phyloP scores from a whole-genome alignment of 2,113 vertebrate genomes.

The Corythaixoides concolor region DNA sequence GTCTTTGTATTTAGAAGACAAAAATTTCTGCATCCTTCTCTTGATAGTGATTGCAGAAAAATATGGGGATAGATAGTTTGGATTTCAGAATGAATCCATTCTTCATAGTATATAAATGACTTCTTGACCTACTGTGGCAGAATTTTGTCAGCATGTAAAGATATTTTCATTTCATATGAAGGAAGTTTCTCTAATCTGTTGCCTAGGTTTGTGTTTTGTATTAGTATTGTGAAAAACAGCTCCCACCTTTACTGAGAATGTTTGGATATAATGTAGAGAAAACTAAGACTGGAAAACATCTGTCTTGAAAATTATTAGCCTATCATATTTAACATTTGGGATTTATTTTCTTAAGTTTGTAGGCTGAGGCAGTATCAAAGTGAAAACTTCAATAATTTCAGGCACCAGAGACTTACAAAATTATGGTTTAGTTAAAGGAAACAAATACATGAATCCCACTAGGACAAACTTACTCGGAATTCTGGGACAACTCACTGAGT shows the following conservation, averaged over 20 bases:
- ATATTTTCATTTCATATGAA: slow-evolving; percentile 52
- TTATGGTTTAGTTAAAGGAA: neutral
- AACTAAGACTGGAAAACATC: neutral
- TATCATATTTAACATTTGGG: neutral
- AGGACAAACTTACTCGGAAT: neutral
- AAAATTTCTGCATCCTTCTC: slow-evolving; percentile 47
- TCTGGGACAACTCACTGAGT: neutral
- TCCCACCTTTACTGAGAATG: neutral
- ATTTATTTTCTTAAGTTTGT: neutral
- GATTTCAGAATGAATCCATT: slow-evolving; percentile 6
- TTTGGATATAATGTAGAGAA: neutral
- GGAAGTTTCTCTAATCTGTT: slow-evolving; percentile 36
- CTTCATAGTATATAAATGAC: slow-evolving; percentile 4
- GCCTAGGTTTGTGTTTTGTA: slow-evolving; percentile 1
- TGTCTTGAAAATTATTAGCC: neutral
- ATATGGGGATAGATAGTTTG: slow-evolving; percentile 29
- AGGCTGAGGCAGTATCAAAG: neutral
- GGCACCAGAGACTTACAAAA: neutral
- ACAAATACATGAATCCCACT: neutral
- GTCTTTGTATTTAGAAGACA: slow-evolving; percentile 53
- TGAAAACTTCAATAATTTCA: neutral
- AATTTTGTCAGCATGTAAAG: slow-evolving; percentile 22
- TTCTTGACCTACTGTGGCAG: slow-evolving; percentile 34
- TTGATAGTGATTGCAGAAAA: slow-evolving; percentile 28
- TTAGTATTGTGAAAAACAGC: neutral